These are phyloP conservation scores for Terebella lapidaria DNA, from an alignment of 2,888 invertebrate species.

Conservation along the genomic window DNA sequence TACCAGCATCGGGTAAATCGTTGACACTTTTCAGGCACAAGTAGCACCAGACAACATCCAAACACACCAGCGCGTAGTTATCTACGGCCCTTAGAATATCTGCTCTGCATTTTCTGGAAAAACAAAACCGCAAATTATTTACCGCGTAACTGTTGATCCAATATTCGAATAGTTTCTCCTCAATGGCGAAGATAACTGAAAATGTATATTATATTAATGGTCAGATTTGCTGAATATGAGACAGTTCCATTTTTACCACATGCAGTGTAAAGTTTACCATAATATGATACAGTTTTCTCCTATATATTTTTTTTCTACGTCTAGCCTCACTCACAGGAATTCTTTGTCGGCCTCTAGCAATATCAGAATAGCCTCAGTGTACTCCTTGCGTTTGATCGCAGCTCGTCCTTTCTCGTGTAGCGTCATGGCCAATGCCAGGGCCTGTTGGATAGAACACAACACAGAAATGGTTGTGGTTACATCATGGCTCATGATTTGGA, in stretches of 20 bases:
- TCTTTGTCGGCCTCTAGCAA: constrained; percentile 73
- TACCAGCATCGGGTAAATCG: constrained; percentile 67
- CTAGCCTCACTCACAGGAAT: constrained; percentile 39
- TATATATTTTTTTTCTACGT: no score
- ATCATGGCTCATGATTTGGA: constrained; percentile 1
- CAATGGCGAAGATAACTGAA: no score
- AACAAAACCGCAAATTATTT: background rate
- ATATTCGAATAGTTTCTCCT: no score
- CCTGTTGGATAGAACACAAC: constrained; percentile 30
- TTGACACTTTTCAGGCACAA: constrained; percentile 69
- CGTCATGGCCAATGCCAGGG: constrained; percentile 71
- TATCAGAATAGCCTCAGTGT: constrained; percentile 67
- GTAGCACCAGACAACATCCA: constrained; percentile 88
- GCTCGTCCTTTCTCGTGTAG: constrained; percentile 74
- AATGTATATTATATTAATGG: no score
- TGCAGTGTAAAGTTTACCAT: no score
- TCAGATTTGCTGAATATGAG: no score
- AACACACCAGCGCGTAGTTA: constrained; percentile 75
- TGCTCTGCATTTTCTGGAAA: constrained; percentile 62
- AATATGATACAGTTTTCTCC: no score
- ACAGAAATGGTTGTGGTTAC: background rate
- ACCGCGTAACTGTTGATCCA: no score
- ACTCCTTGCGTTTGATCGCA: constrained; percentile 64
- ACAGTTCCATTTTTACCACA: no score
- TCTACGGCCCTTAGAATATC: constrained; percentile 68